Conservation (phyloP, 1,140 invertebrate species). For the Hirudo medicinalis region DNA sequence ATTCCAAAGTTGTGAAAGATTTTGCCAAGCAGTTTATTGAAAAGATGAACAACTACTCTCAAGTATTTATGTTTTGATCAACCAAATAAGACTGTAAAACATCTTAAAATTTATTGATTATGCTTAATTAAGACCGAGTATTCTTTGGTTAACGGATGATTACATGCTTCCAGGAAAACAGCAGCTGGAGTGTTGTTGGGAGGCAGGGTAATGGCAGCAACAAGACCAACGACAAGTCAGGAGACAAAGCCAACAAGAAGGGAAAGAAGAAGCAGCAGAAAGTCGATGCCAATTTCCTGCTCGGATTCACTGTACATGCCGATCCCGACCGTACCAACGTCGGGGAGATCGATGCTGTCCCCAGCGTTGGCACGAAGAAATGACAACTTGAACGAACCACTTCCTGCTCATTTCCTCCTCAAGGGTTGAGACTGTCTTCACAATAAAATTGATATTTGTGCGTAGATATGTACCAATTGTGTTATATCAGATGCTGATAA, state of each 20-base stretch:
- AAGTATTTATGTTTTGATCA: too few relatives aligned
- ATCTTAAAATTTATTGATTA: too few relatives aligned
- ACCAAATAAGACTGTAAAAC: too few relatives aligned
- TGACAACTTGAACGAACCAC: too few relatives aligned
- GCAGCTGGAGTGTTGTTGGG: background rate
- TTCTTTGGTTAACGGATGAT: too few relatives aligned
- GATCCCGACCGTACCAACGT: background rate
- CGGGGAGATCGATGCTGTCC: background rate
- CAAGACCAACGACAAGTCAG: background rate
- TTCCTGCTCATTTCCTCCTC: too few relatives aligned
- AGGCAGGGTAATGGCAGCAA: constrained; percentile 2
- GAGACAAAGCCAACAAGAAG: background rate
- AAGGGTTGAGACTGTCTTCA: too few relatives aligned
- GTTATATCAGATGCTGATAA: too few relatives aligned
- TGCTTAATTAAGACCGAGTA: too few relatives aligned
- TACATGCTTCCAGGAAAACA: background rate
- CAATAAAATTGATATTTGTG: too few relatives aligned
- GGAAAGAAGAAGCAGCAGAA: background rate
- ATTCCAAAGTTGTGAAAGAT: background rate
- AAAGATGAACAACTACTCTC: background rate
- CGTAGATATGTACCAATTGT: too few relatives aligned
- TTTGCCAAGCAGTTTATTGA: constrained; percentile 5
- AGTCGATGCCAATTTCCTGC: background rate
- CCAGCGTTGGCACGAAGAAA: background rate
- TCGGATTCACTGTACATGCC: background rate